Evolutionary conservation across 1,140 invertebrate genomes (phyloP).

Genomic region (Lordiphosa clarofinis): DNA sequence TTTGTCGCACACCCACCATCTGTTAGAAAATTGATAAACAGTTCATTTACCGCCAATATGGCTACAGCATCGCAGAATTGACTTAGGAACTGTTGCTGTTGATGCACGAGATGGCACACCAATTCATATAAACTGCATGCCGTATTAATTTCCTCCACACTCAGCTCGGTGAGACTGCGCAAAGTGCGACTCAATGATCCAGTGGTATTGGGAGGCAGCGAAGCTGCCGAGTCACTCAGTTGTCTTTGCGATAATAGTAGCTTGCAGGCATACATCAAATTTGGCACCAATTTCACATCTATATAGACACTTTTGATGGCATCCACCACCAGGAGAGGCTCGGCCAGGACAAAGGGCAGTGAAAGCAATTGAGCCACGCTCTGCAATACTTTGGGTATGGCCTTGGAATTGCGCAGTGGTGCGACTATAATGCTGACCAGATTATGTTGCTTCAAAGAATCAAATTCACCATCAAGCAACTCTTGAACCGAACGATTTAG

Average conservation of each 20-base stretch:
- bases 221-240: constrained; percentile 48
- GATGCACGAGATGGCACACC: constrained; percentile 86
- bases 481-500: constrained; percentile 85
- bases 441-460: constrained; percentile 86
- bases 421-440: constrained; percentile 87
- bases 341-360: constrained; percentile 85
- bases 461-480: constrained; percentile 87
- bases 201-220: constrained; percentile 10
- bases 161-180: constrained; percentile 80
- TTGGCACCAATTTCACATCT: constrained; percentile 88
- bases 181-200: constrained; percentile 51
- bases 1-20: constrained; percentile 78
- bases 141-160: constrained; percentile 83
- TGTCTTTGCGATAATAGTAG: constrained; percentile 81
- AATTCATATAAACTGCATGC: constrained; percentile 85
- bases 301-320: constrained; percentile 83
- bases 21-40: constrained; percentile 81
- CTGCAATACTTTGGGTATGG: constrained; percentile 83
- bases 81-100: constrained; percentile 85
- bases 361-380: constrained; percentile 86
- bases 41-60: constrained; percentile 83
- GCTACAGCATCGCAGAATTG: constrained; percentile 89
- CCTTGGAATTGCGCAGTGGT: constrained; percentile 84
- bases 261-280: constrained; percentile 87
- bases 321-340: constrained; percentile 82